phyloP scores from a whole-genome alignment of 1,140 invertebrate genomes.

The Trichomalopsis sarcophagae region DNA sequence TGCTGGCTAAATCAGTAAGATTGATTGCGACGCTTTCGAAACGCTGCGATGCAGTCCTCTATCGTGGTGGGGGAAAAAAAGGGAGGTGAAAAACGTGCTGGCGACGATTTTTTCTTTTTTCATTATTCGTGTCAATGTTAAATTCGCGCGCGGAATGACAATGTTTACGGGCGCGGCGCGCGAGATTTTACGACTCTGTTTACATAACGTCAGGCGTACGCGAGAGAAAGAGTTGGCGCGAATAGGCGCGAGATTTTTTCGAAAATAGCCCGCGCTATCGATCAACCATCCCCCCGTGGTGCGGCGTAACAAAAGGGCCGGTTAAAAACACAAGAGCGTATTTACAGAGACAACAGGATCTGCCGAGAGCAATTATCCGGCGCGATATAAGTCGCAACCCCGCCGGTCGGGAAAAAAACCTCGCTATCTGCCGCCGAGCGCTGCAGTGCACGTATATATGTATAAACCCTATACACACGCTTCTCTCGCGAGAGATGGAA shows the following conservation, averaged over 20 bases:
- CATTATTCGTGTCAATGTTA: constrained; percentile 23
- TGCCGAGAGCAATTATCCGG: neutral
- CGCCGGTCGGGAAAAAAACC: neutral
- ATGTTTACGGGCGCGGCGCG: neutral
- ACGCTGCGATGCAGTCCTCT: neutral
- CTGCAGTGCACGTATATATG: neutral
- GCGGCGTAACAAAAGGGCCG: neutral
- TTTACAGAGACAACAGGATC: neutral
- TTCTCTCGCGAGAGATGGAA: neutral
- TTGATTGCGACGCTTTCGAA: constrained; percentile 43
- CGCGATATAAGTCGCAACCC: neutral
- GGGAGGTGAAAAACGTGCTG: neutral
- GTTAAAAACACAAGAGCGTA: no score
- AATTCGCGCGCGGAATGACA: neutral
- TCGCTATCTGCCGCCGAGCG: neutral
- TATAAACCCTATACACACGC: neutral
- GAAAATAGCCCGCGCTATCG: neutral
- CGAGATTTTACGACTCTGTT: neutral
- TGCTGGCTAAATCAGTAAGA: constrained; percentile 41
- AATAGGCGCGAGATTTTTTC: neutral
- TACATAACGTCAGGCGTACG: neutral
- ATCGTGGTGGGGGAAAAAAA: neutral
- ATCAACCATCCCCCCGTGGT: neutral
- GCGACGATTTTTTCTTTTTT: neutral
- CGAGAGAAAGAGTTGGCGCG: neutral